Conservation (phyloP, 1,140 invertebrate species). For the Saccostrea glomerata region DNA sequence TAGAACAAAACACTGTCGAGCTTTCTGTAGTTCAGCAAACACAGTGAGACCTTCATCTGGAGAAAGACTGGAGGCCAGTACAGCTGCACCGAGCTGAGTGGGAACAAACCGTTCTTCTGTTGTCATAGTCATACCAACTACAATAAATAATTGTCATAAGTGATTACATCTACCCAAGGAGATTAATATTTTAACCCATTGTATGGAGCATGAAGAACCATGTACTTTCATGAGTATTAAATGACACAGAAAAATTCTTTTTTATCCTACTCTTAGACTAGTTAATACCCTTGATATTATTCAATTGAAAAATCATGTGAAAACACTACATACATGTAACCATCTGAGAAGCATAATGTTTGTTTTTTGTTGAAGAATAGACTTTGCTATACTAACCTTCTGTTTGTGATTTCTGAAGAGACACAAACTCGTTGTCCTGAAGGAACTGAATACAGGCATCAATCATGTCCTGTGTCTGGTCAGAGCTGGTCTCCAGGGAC, state of each 20-base stretch:
- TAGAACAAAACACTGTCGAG: constrained; percentile 93
- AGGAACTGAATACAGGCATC: constrained; percentile 82
- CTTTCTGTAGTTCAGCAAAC: constrained; percentile 94
- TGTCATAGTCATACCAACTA: constrained; percentile 54
- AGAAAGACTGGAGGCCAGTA: constrained; percentile 93
- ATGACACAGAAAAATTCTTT: too few species aligned
- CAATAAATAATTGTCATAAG: neutral
- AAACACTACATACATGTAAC: too few species aligned
- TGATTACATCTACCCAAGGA: too few species aligned
- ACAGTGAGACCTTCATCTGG: constrained; percentile 92
- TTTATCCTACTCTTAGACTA: too few species aligned
- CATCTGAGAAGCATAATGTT: too few species aligned
- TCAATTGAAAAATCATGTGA: too few species aligned
- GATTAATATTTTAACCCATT: too few species aligned
- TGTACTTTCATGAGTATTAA: too few species aligned
- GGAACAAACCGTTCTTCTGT: constrained; percentile 83
- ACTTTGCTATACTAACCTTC: constrained; percentile 24
- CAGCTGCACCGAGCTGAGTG: constrained; percentile 93
- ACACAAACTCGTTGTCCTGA: constrained; percentile 74
- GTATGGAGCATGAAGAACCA: too few species aligned
- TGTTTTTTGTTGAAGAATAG: neutral
- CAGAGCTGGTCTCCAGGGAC: constrained; percentile 61
- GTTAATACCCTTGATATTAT: too few species aligned
- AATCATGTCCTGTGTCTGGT: constrained; percentile 76
- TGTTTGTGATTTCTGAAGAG: constrained; percentile 58